Conservation (phyloP, 2,888 invertebrate species). For the Blera fallax region DNA sequence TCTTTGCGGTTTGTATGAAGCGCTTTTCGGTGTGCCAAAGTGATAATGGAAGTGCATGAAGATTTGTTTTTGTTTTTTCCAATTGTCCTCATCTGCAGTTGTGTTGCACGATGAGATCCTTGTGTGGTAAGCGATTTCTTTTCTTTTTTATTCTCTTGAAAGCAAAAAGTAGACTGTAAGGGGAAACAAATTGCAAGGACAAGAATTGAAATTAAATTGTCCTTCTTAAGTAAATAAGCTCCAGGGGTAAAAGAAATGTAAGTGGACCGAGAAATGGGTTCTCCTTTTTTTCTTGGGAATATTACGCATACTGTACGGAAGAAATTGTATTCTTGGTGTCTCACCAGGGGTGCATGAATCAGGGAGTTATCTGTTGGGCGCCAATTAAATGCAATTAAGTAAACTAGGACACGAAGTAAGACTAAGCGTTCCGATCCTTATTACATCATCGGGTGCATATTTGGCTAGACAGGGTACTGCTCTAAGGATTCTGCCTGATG, state of each 20-base stretch:
- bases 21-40: background rate
- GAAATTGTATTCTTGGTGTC: background rate
- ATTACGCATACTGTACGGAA: background rate
- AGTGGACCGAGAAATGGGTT: background rate
- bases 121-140: background rate
- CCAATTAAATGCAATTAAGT: too few species aligned
- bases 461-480: too few species aligned
- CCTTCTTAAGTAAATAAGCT: slow-evolving; percentile 15
- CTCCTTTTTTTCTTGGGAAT: background rate
- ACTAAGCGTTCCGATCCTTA: background rate
- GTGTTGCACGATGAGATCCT: background rate
- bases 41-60: background rate
- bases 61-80: background rate
- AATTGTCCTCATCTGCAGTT: background rate
- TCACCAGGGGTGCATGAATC: background rate
- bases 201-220: slow-evolving; percentile 28
- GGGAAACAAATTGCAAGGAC: background rate
- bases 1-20: slow-evolving; percentile 14
- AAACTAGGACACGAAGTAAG: background rate
- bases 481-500: too few species aligned
- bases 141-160: background rate
- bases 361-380: background rate
- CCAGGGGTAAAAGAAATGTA: background rate
- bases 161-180: background rate
- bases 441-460: too few species aligned